Base-by-base conservation (phyloP, 2,888 invertebrate genomes). In the Heliconius erato region DNA sequence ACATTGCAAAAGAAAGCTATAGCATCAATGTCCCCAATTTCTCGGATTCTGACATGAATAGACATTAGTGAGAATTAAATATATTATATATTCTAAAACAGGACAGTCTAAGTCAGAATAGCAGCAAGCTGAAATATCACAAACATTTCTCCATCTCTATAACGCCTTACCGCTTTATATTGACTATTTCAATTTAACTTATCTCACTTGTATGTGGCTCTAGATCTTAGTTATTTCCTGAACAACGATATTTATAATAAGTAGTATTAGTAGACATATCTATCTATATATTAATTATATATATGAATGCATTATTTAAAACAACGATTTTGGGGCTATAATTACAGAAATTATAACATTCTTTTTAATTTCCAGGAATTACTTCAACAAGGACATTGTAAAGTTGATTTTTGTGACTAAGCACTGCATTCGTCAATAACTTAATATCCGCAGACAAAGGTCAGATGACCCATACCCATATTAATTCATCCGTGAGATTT, bases 141-240 rank as follows among this genome's bases (percentile, higher is more conserved):
- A 83, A 87, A 87, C 90, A 93, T 92, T 91, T 92, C 88, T 88
- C 85, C 87, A 86, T 87, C 40, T 40, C 40, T 40, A 40, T 11
- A 40, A 40, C 92, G 91, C 91, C 91, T 90, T 88, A 82, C 87
- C 87, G 67, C 59, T 78, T 80, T 85, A 88, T 85, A 88, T 89
- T 87, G 79, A 82, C 71, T 78, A 80, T 54, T 80, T 74, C 67
- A 80, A 74, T 80, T 69, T 74, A 76, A 54, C 67, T 40, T 63
- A 12, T 68, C 49, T 35, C 9, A 32, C 16, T 82, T 49, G 19
- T 28, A 54, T 74, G 4, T n/a, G 67, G 26, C 63, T 5, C 7
- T 7, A 23, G 23, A 54, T 9, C 23, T 19, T 54, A 23, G 54
- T 54, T 0, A 54, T 54, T 54, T 23, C 7, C 19, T 19, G 3